Base-by-base conservation (phyloP, 2,888 invertebrate genomes). In the Spodoptera littoralis region DNA sequence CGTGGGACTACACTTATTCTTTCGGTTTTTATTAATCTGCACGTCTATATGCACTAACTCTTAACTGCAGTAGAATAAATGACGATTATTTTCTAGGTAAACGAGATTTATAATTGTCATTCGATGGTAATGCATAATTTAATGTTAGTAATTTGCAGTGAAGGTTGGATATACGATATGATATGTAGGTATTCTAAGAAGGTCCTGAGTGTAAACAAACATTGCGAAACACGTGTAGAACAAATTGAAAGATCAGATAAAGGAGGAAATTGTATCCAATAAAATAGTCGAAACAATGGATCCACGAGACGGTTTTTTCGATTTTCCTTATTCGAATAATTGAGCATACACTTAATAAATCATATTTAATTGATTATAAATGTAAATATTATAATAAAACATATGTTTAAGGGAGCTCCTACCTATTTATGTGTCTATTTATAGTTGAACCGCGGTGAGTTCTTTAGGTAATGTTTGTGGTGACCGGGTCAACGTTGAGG, bases 1-100 rank as follows among this genome's bases (percentile, higher is more conserved):
- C 69, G 72, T 75, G 72, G 65, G 71, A 73, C 66, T 22, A 43
- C 47, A 41, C 48, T 27, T 43, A 58, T 54, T 73, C 54, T 60
- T 63, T 64, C 24, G 36, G 58, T 45, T 64, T 59, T 53, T 68
- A 13, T 60, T 2, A 13, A 27, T 42, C 46, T 58, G 30, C 51
- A 13, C 52, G 46, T n/a, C 50, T 36, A 2, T 36, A 36, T 6
- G 6, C 8, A 9, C 8, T 36, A 36, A 9, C 48, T 55, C 1
- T 54, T 42, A 5, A 13, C 13, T 51, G 45, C 53, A 22, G 44
- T 52, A 9, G 9, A 11, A 24, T 44, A 30, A 13, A n/a, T 22
- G 9, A 42, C 13, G 27, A 24, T 56, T 42, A 56, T 57, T 64
- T 56, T 49, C 11, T 13, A 45, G 18, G 46, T 51, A 43, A 51